phyloP scores from a whole-genome alignment of 2,113 vertebrate genomes.

The Planiliza haematocheilus region DNA sequence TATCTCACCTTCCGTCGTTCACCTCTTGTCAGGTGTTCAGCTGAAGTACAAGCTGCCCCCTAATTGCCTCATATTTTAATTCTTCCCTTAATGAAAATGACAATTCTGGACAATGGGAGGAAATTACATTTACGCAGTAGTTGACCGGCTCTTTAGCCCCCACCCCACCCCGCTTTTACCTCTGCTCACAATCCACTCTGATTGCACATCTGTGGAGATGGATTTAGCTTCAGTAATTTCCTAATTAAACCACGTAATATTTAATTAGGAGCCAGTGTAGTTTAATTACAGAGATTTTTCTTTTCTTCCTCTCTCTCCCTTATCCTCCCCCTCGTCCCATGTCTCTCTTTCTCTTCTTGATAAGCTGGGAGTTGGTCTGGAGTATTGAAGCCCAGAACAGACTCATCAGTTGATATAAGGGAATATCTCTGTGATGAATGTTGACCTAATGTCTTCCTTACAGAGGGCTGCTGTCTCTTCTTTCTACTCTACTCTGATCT shows the following conservation, averaged over 20 bases:
- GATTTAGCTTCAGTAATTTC: conserved; percentile 76
- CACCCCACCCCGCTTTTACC: background rate
- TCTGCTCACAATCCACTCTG: conserved; percentile 16
- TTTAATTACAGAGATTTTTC: conserved; percentile 76
- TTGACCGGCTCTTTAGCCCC: conserved; percentile 50
- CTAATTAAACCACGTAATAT: conserved; percentile 82
- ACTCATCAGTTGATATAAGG: conserved; percentile 53
- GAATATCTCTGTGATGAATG: conserved; percentile 66
- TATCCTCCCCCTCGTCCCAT: background rate
- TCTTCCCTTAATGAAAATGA: conserved; percentile 72
- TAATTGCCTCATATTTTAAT: conserved; percentile 71
- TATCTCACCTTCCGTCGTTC: background rate
- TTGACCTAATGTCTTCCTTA: conserved; percentile 46
- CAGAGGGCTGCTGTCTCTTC: background rate
- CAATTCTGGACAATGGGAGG: conserved; percentile 67
- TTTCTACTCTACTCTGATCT: conserved; percentile 2
- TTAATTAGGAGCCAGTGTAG: conserved; percentile 77
- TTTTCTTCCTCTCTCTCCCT: conserved; percentile 6
- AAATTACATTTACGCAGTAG: conserved; percentile 75
- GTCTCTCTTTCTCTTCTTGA: conserved; percentile 13
- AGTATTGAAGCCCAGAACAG: conserved; percentile 28
- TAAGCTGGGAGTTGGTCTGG: conserved; percentile 27
- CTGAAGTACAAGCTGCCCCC: conserved; percentile 60
- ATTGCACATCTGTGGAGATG: conserved; percentile 75
- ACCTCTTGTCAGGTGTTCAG: conserved; percentile 25